Evolutionary conservation across 2,113 vertebrate species (phyloP).

Genomic region (Rhabdornis inornatus): DNA sequence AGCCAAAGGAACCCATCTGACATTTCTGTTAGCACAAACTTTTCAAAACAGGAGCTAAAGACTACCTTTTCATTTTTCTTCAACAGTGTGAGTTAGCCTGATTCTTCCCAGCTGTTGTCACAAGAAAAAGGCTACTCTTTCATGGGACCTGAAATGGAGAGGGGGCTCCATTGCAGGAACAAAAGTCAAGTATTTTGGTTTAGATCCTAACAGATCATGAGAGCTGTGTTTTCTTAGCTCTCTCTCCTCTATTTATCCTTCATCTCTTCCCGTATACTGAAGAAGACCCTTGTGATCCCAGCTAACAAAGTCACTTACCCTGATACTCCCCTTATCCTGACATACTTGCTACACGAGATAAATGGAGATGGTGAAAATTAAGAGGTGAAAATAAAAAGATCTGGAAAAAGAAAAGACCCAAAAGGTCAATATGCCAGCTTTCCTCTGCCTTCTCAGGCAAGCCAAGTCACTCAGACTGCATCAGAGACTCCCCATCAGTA

Average conservation of each 20-base stretch:
- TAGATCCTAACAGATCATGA: background rate
- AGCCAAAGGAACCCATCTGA: background rate
- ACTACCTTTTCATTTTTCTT: background rate
- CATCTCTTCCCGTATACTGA: background rate
- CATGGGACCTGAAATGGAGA: no score
- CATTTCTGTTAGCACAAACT: fast-evolving
- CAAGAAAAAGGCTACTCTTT: background rate
- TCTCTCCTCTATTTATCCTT: background rate
- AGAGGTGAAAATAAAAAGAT: background rate
- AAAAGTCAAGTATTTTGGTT: background rate
- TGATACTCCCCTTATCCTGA: background rate
- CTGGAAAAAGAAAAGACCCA: background rate
- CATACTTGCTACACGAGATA: background rate
- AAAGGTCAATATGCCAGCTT: background rate
- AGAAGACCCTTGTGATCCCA: background rate
- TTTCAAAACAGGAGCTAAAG: background rate
- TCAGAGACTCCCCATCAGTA: background rate
- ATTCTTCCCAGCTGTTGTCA: background rate
- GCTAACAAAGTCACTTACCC: background rate
- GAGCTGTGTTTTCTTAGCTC: background rate
- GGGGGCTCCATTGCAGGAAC: background rate
- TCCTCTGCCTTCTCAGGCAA: background rate
- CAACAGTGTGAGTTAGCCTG: background rate
- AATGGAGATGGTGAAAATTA: background rate
- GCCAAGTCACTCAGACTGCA: background rate